Evolutionary conservation across 2,888 invertebrate genomes (phyloP), one percentile per base, ranked within the genome.

Genomic region (Andrena hattorfiana): DNA sequence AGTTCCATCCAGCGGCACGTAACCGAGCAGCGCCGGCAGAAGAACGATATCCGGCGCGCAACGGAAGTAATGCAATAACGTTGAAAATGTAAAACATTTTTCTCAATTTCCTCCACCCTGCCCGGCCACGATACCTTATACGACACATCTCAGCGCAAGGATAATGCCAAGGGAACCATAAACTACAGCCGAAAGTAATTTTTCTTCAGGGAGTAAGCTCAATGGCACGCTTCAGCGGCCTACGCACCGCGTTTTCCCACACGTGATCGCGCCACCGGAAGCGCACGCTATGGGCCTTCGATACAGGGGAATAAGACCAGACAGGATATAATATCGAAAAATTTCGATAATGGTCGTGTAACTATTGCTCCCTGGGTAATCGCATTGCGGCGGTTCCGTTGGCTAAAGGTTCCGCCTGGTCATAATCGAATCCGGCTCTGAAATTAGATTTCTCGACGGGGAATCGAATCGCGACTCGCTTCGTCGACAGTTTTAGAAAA

Each of bases 391-490:
- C 56, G 42, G 70, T 72, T 77, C 70, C 75, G 68, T 16, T 66
- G n/a, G 62, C 30, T 49, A 42, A 42, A 42, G 73, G 32, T 82
- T 70, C 82, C 60, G 74, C 26, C 54, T 48, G 67, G 13, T 49
- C 64, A 72, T 87, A 85, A 86, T 85, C 64, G 28, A 75, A 80
- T 87, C 51, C 26, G n/a, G 6, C 62, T 1, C 2, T 42, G 63
- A 73, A 81, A 86, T 86, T 82, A 86, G 67, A 85, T 86, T 76
- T 26, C 48, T 42, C 60, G 23, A 26, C 32, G 72, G n/a, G 23
- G 26, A 69, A 84, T 84, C 68, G 64, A 79, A 81, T 79, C 56
- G 59, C 35, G 28, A 28, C 7, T 30, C 7, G 56, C 49, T 10
- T 20, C 42, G 48, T 49, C 60, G 16, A 35, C 54, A 10, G n/a